A percentile compares a stretch with the other conserved stretches of the same genome.
Evolutionary conservation across 2,888 invertebrate genomes (phyloP).

Genomic region (Zonitis immaculata): DNA sequence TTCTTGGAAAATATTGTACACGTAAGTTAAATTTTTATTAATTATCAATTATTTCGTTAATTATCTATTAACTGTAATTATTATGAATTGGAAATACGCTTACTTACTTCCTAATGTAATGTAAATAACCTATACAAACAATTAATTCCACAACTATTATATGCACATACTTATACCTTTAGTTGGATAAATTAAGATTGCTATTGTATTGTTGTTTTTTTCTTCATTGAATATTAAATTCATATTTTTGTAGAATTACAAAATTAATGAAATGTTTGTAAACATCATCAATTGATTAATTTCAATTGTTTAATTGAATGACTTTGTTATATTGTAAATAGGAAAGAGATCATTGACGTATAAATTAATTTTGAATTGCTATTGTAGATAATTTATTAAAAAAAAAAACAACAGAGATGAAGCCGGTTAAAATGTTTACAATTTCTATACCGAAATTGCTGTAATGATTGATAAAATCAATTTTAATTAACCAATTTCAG

Average conservation of each 20-base stretch:
- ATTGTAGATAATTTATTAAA: too few relatives aligned
- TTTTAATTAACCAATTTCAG: not conserved
- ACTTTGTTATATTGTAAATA: not conserved
- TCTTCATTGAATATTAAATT: not conserved
- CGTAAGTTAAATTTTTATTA: conserved; percentile 26
- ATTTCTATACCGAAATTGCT: too few relatives aligned
- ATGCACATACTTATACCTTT: too few relatives aligned
- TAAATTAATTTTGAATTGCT: too few relatives aligned
- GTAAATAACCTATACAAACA: not conserved
- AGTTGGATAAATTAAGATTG: not conserved
- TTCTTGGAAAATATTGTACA: conserved; percentile 31
- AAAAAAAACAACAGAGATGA: too few relatives aligned
- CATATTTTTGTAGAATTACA: not conserved
- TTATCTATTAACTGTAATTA: not conserved
- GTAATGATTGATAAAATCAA: too few relatives aligned
- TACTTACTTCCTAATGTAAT: not conserved
- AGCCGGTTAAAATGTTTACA: too few relatives aligned
- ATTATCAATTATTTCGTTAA: conserved; percentile 1
- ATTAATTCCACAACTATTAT: not conserved
- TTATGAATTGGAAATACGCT: not conserved
- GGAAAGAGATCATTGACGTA: not conserved
- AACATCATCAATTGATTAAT: conserved; percentile 4
- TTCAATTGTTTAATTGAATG: not conserved
- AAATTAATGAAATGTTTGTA: conserved; percentile 4
- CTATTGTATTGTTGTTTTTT: too few relatives aligned